Conservation (phyloP, 2,888 invertebrate genomes). For the Pandemis heparana region DNA sequence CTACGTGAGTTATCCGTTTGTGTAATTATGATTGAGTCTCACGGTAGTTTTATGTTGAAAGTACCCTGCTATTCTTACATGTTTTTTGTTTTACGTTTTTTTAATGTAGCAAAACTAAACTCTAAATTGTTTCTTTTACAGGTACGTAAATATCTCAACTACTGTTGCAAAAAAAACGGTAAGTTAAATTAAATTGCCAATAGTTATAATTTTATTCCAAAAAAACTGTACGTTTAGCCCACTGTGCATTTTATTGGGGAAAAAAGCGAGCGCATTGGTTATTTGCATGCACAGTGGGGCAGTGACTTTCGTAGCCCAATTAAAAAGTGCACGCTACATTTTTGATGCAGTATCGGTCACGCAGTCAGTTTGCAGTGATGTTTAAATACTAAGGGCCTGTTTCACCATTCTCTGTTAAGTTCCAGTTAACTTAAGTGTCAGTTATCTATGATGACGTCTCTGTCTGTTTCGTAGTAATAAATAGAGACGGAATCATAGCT, state of each 20-base stretch:
- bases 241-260: not conserved
- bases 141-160: conserved; percentile 7
- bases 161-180: not conserved
- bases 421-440: too few species aligned
- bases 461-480: too few species aligned
- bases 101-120: not conserved
- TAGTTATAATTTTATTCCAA: not conserved
- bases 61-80: too few species aligned
- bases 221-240: not conserved
- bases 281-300: conserved; percentile 41
- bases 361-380: not conserved
- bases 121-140: conserved; percentile 10
- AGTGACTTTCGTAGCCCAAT: conserved; percentile 42
- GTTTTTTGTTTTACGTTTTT: not conserved
- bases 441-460: too few species aligned
- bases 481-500: too few species aligned
- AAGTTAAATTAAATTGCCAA: not conserved
- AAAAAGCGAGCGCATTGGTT: conserved; percentile 27
- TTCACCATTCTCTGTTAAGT: too few species aligned
- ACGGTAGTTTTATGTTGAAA: too few species aligned
- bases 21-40: too few species aligned
- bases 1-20: too few species aligned
- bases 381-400: too few species aligned
- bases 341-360: not conserved
- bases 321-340: conserved; percentile 40